These are phyloP conservation scores for Campopleginae sp. DNA, from an alignment of 2,888 invertebrate species.

Conservation along the genomic window DNA sequence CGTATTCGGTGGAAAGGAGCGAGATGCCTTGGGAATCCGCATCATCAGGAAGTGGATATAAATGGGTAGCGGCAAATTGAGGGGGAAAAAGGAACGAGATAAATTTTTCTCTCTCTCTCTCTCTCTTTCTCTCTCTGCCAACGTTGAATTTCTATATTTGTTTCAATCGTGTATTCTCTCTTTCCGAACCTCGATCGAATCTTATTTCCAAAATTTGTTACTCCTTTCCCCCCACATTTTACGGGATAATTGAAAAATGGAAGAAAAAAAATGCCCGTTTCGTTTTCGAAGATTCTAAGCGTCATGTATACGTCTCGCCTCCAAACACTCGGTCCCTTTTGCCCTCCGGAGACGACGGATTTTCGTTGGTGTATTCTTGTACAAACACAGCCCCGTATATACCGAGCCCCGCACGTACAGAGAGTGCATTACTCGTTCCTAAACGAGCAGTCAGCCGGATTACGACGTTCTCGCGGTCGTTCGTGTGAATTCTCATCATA, in stretches of 20 bases:
- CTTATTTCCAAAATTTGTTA: background rate
- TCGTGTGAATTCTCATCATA: constrained; percentile 65
- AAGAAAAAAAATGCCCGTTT: background rate
- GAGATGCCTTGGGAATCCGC: constrained; percentile 34
- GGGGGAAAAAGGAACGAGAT: constrained; percentile 23
- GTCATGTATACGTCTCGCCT: background rate
- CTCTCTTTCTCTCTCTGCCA: too few relatives aligned
- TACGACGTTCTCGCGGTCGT: constrained; percentile 58
- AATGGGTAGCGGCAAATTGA: constrained; percentile 21
- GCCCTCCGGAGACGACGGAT: background rate
- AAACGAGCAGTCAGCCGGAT: constrained; percentile 65
- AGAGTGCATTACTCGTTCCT: constrained; percentile 66
- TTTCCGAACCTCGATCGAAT: background rate
- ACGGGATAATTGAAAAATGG: background rate
- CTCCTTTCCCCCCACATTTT: background rate
- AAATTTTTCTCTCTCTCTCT: constrained; percentile 61
- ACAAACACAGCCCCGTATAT: constrained; percentile 6
- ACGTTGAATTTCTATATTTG: constrained; percentile 28
- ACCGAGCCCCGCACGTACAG: constrained; percentile 34
- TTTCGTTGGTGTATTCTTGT: background rate
- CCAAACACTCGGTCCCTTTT: background rate
- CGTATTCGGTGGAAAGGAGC: constrained; percentile 66
- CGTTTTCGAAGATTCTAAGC: background rate
- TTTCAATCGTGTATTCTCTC: background rate
- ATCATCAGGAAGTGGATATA: constrained; percentile 41